Conservation (phyloP, 2,888 invertebrate species). For the Muscina levida region DNA sequence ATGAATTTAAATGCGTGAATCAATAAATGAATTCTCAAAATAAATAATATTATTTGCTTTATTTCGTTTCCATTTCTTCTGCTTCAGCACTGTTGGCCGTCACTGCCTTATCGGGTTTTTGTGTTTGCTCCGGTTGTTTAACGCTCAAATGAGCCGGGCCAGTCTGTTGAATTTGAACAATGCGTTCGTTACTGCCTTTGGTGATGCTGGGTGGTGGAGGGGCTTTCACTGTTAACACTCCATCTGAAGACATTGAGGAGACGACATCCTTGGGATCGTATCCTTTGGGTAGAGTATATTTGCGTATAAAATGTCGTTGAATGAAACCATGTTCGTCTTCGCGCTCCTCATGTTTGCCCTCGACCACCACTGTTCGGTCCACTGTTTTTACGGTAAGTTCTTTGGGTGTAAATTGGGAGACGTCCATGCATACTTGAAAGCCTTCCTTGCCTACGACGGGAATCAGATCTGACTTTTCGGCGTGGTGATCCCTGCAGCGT, state of each 20-base stretch:
- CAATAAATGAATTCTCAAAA: background rate
- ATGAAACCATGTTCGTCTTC: slow-evolving; percentile 87
- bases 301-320: slow-evolving; percentile 87
- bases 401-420: slow-evolving; percentile 89
- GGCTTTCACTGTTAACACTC: slow-evolving; percentile 86
- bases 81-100: slow-evolving; percentile 12
- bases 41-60: background rate
- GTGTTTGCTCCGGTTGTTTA: slow-evolving; percentile 69
- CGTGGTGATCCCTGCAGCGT: slow-evolving; percentile 81
- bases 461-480: slow-evolving; percentile 80
- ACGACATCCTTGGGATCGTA: slow-evolving; percentile 87
- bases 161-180: slow-evolving; percentile 83
- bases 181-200: slow-evolving; percentile 77
- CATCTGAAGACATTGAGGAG: slow-evolving; percentile 88
- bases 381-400: slow-evolving; percentile 89
- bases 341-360: slow-evolving; percentile 89
- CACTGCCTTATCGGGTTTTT: slow-evolving; percentile 9
- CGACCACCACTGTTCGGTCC: slow-evolving; percentile 86
- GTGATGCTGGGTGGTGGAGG: slow-evolving; percentile 82
- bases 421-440: slow-evolving; percentile 87
- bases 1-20: background rate
- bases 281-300: slow-evolving; percentile 88
- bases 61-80: slow-evolving; percentile 43
- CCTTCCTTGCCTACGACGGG: slow-evolving; percentile 82
- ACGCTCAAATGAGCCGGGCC: slow-evolving; percentile 81